These are phyloP conservation scores for Blomia tropicalis DNA, from an alignment of 2,888 invertebrate species.

Conservation along the genomic window DNA sequence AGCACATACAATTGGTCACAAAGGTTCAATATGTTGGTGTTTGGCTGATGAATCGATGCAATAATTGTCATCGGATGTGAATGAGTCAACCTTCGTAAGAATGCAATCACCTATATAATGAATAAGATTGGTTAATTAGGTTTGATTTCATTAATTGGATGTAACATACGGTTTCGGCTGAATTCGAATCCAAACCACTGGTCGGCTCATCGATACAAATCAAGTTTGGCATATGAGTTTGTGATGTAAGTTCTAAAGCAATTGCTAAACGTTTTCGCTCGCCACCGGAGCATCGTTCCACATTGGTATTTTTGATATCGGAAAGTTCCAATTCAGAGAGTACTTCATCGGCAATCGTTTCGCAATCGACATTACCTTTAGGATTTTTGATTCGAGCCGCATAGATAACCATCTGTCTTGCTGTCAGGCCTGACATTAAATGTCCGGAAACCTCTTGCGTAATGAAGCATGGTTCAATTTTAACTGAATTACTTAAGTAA, in stretches of 20 bases:
- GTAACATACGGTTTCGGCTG: neutral
- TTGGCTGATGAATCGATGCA: neutral
- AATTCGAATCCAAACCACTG: slow-evolving; percentile 4
- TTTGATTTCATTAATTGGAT: neutral
- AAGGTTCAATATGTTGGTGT: neutral
- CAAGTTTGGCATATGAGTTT: neutral
- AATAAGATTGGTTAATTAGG: neutral
- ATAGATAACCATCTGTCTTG: slow-evolving; percentile 3
- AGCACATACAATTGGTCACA: neutral
- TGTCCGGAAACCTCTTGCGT: slow-evolving; percentile 16
- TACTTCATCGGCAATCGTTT: neutral
- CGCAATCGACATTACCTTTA: neutral
- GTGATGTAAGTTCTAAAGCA: slow-evolving; percentile 1
- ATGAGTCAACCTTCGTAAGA: neutral
- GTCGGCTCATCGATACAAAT: slow-evolving; percentile 12
- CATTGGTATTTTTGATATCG: neutral
- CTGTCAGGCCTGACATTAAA: slow-evolving; percentile 7
- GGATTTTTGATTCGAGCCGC: slow-evolving; percentile 6
- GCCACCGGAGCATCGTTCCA: slow-evolving; percentile 13
- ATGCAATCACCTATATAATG: neutral
- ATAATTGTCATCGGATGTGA: neutral
- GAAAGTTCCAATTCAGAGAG: slow-evolving; percentile 1
- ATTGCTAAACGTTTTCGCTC: slow-evolving; percentile 12
- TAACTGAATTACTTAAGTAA: neutral
- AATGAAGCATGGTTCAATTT: slow-evolving; percentile 1